These are phyloP conservation scores for Pseudolycoriella hygida DNA, from an alignment of 2,888 invertebrate genomes.

Conservation along the genomic window DNA sequence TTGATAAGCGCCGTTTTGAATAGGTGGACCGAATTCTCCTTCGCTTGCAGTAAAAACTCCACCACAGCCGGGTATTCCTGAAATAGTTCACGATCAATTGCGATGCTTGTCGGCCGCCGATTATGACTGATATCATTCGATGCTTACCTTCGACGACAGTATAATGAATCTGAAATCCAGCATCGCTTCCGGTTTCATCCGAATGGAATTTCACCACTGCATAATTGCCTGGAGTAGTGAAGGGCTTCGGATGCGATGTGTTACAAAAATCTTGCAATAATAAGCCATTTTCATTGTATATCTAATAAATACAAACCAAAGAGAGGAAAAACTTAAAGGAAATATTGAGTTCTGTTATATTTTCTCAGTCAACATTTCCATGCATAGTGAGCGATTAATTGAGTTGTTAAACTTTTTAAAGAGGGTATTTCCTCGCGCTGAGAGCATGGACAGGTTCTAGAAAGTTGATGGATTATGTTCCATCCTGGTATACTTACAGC, in stretches of 20 bases:
- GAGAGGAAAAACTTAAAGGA: too few relatives aligned
- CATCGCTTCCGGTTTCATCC: constrained; percentile 40
- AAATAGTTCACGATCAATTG: too few relatives aligned
- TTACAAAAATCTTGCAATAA: constrained; percentile 55
- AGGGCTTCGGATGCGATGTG: constrained; percentile 49
- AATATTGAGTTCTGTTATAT: too few relatives aligned
- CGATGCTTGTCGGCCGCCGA: too few relatives aligned
- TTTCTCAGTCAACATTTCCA: too few relatives aligned
- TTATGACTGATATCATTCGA: too few relatives aligned
- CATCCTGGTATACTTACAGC: constrained; percentile 40
- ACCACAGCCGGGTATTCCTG: constrained; percentile 57
- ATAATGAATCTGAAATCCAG: constrained; percentile 76
- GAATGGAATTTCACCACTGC: constrained; percentile 64
- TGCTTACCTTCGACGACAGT: constrained; percentile 41
- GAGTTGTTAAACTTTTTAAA: too few relatives aligned
- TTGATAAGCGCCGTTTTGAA: constrained; percentile 34
- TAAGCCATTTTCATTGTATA: constrained; percentile 35
- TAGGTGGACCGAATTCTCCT: constrained; percentile 51
- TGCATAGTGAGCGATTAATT: too few relatives aligned
- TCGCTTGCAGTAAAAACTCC: constrained; percentile 45
- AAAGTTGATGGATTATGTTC: too few relatives aligned
- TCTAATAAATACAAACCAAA: too few relatives aligned
- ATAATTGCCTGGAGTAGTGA: constrained; percentile 46
- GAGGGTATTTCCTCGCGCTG: too few relatives aligned
- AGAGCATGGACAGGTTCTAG: too few relatives aligned